These are phyloP conservation scores for Notarius lentiginosus DNA, from an alignment of 2,113 vertebrate genomes.

Conservation along the genomic window DNA sequence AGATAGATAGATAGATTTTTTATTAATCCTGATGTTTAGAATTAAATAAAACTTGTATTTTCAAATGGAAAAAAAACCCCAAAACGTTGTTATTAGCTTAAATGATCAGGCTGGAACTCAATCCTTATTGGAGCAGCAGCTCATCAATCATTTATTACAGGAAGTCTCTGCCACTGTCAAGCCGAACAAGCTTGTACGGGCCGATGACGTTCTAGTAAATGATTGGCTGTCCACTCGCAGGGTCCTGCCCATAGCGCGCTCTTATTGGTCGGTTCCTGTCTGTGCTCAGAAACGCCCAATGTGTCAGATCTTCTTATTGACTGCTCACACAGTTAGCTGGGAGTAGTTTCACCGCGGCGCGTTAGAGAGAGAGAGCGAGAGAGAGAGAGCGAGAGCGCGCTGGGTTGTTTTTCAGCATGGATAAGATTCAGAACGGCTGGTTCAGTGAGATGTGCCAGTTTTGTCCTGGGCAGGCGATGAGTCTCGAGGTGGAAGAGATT, in stretches of 20 bases:
- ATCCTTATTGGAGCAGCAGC: not conserved
- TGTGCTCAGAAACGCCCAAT: conserved; percentile 48
- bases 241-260: not conserved
- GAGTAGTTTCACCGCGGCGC: conserved; percentile 11
- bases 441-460: conserved; percentile 88
- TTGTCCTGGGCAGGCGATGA: conserved; percentile 93
- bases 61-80: not conserved
- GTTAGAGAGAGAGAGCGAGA: not conserved
- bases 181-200: not conserved
- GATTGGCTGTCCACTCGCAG: not conserved
- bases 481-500: conserved; percentile 88
- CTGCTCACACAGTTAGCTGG: conserved; percentile 1
- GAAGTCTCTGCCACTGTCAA: not conserved
- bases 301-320: conserved; percentile 37
- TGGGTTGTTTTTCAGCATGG: conserved; percentile 58
- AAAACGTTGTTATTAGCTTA: not conserved
- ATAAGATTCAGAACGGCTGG: conserved; percentile 87
- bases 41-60: not conserved
- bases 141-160: not conserved
- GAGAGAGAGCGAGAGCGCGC: no score
- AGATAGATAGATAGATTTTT: not conserved
- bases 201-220: not conserved
- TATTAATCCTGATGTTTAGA: not conserved
- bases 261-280: conserved; percentile 26
- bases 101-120: not conserved